Base-by-base conservation (phyloP, 2,113 vertebrate species). In the Hippocampus abdominalis region DNA sequence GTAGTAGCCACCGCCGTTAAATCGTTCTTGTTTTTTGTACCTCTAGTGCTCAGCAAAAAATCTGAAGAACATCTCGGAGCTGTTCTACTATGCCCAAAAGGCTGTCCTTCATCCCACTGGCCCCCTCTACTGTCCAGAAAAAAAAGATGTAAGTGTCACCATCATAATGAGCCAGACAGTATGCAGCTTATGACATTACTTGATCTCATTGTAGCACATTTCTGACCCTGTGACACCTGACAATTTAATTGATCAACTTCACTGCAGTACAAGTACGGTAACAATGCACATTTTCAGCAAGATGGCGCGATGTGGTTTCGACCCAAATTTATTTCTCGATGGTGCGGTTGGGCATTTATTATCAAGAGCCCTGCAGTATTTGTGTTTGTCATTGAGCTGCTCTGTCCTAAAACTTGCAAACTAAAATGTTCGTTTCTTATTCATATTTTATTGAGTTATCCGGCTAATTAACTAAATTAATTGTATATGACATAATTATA, bases 11-110 rank as follows among this genome's bases (percentile, higher is more conserved):
- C 10, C 1, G 2, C 21, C 39, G 15, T 44, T 16, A 21, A 23
- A 63, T 11, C 21, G 2, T 49, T 46, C 3, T 18, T 77, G 2
- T 79, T 66, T 66, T 88, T 54, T 75, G 4, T 36, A 36, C 32
- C 32, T 36, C 32, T 36, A 98, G 97, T 98, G 96, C 90, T 98
- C 96, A 79, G 96, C 96, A 18, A 99, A 98, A 92, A 99, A 96
- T 85, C 88, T 99, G 92, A 99, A 98, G 93, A 99, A 99, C 86
- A 99, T 99, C 87, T 99, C 97, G 0, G 97, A 99, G 79, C 91
- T 99, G 42, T 99, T 99, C 89, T 98, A 98, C 89, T 99, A 99
- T 16, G 96, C 96, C 42, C 97, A 99, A 85, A 99, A 99, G 85
- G 96, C 97, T 20, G 97, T 99, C 71, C 93, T 99, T 44, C 96